These are phyloP conservation scores for Ictalurus furcatus DNA, from an alignment of 2,113 vertebrate species.

Conservation along the genomic window DNA sequence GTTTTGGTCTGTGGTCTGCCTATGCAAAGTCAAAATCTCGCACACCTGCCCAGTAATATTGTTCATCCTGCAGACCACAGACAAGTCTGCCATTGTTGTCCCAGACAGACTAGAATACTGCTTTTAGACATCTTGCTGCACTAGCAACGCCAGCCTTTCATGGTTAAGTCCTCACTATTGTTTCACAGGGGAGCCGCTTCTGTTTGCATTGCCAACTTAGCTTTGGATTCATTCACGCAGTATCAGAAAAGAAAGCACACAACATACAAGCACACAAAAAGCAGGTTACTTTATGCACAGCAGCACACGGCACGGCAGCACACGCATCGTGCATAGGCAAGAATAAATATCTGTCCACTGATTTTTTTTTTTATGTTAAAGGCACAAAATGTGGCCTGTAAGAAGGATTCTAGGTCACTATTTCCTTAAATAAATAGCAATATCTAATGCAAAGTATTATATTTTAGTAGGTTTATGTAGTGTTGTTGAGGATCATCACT, in stretches of 20 bases:
- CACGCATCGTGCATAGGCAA: conserved; percentile 29
- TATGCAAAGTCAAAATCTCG: conserved; percentile 74
- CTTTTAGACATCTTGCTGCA: conserved; percentile 61
- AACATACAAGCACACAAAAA: conserved; percentile 25
- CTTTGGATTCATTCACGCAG: conserved; percentile 25
- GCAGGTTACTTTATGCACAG: conserved; percentile 7
- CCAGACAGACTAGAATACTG: conserved; percentile 44
- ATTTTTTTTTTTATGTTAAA: neutral
- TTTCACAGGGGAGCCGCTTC: conserved; percentile 33
- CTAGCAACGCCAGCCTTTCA: conserved; percentile 63
- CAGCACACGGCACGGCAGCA: conserved; percentile 16
- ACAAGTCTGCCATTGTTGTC: conserved; percentile 74
- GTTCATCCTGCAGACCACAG: conserved; percentile 61
- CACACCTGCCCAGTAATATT: conserved; percentile 74
- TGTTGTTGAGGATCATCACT: neutral
- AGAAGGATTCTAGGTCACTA: neutral
- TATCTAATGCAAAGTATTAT: neutral
- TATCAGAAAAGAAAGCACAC: conserved; percentile 16
- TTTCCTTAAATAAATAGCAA: neutral
- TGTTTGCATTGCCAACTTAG: conserved; percentile 46
- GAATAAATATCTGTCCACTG: conserved; percentile 23
- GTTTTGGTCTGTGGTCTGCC: conserved; percentile 59
- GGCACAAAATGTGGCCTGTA: neutral
- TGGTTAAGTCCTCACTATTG: conserved; percentile 53
- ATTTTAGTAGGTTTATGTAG: neutral